Evolutionary conservation across 2,797 vertebrate genomes (phyloP).

Genomic region (Delichon dasypus): DNA sequence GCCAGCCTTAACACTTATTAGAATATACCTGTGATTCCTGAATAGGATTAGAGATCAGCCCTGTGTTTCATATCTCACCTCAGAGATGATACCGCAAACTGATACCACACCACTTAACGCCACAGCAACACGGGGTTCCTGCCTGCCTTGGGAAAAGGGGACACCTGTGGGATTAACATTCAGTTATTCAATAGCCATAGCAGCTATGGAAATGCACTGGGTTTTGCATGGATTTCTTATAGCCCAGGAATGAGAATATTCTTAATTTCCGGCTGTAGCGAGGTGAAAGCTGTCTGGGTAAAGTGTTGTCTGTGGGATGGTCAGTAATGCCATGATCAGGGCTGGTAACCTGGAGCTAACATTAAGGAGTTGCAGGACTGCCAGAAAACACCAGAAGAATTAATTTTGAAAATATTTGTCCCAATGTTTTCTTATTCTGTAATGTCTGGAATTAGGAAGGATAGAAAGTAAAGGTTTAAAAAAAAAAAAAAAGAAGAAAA

Average conservation of each 20-base stretch:
- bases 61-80: conserved; percentile 41
- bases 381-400: background rate
- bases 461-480: background rate
- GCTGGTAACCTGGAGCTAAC: background rate
- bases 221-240: background rate
- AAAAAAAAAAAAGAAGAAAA: background rate
- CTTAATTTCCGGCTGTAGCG: background rate
- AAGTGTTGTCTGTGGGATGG: background rate
- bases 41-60: conserved; percentile 8
- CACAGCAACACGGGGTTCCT: background rate
- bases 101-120: background rate
- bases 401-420: background rate
- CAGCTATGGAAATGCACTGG: background rate
- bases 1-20: background rate
- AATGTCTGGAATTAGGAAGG: background rate
- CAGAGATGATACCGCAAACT: conserved; percentile 7
- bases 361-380: no score
- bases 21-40: background rate
- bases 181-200: background rate
- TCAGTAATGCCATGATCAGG: background rate
- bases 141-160: background rate
- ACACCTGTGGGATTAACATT: background rate
- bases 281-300: background rate
- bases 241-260: background rate
- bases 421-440: background rate